Percentiles rank a stretch among this genome's conserved stretches.
Conservation (phyloP, 2,888 invertebrate genomes). For the Spodoptera picta region DNA sequence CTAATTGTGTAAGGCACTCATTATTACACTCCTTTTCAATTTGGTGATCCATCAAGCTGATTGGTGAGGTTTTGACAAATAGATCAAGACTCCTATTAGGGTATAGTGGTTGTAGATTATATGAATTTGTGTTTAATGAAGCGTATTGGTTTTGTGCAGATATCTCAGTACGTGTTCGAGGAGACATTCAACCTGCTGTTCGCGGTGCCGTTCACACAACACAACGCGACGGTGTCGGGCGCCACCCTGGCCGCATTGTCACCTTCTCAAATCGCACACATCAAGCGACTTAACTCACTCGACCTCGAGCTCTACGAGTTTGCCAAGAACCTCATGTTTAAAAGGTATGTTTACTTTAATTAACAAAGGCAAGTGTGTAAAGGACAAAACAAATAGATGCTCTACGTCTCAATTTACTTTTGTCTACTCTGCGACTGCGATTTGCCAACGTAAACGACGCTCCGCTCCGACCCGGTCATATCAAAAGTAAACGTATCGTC, state of each 20-base stretch:
- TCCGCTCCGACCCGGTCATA: constrained; percentile 1
- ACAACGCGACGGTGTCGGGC: constrained; percentile 96
- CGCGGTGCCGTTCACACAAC: constrained; percentile 96
- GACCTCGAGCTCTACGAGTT: constrained; percentile 98
- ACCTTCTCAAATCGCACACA: constrained; percentile 92
- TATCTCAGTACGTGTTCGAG: constrained; percentile 97
- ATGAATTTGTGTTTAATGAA: too few relatives aligned
- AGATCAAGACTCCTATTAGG: too few relatives aligned
- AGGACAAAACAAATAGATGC: constrained; percentile 34
- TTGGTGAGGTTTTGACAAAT: too few relatives aligned
- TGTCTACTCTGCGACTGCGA: constrained; percentile 21
- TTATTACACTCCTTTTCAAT: not conserved
- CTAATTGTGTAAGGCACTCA: constrained; percentile 2
- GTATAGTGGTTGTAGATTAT: too few relatives aligned
- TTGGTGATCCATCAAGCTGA: constrained; percentile 6
- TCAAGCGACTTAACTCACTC: constrained; percentile 94
- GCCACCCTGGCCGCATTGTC: constrained; percentile 94
- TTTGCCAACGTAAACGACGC: constrained; percentile 16
- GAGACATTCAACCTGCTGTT: constrained; percentile 97
- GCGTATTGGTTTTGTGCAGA: constrained; percentile 77
- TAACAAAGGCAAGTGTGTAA: constrained; percentile 27
- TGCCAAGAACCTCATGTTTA: constrained; percentile 95
- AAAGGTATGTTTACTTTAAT: constrained; percentile 83
- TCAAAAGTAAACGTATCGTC: constrained; percentile 34
- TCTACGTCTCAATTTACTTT: constrained; percentile 33